phyloP scores from a whole-genome alignment of 2,113 vertebrate species.

The Melanocharis versteri region DNA sequence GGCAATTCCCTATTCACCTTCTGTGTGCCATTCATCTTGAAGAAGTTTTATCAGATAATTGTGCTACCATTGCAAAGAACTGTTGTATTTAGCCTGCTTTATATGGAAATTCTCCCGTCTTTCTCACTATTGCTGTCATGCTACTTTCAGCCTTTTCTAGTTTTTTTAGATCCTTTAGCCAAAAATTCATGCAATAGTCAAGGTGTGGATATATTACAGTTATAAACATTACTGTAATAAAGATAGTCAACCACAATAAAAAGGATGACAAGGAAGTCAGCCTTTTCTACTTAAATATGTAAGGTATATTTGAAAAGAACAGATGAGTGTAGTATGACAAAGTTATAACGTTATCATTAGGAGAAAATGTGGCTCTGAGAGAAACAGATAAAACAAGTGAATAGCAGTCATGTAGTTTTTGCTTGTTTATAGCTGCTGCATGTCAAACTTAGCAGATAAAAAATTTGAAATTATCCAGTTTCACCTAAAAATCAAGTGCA shows the following conservation, averaged over 20 bases:
- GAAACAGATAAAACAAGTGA: background rate
- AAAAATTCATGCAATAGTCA: background rate
- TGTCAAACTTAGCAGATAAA: background rate
- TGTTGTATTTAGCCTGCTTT: background rate
- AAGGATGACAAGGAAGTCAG: background rate
- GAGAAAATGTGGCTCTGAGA: background rate
- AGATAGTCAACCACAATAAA: background rate
- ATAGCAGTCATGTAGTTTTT: background rate
- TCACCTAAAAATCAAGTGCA: background rate
- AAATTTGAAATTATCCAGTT: background rate
- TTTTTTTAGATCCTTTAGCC: background rate
- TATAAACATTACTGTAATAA: background rate
- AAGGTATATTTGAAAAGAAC: background rate
- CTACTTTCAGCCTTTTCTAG: background rate
- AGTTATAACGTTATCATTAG: background rate
- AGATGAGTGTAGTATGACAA: background rate
- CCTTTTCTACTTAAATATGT: background rate
- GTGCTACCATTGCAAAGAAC: background rate
- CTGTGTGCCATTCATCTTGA: background rate
- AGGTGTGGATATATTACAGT: background rate
- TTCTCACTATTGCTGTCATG: background rate
- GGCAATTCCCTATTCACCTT: background rate
- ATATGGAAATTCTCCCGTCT: background rate
- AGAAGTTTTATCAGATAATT: background rate
- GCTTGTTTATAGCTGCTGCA: background rate